phyloP scores from a whole-genome alignment of 1,140 invertebrate species.

The Cryptotermes secundus region DNA sequence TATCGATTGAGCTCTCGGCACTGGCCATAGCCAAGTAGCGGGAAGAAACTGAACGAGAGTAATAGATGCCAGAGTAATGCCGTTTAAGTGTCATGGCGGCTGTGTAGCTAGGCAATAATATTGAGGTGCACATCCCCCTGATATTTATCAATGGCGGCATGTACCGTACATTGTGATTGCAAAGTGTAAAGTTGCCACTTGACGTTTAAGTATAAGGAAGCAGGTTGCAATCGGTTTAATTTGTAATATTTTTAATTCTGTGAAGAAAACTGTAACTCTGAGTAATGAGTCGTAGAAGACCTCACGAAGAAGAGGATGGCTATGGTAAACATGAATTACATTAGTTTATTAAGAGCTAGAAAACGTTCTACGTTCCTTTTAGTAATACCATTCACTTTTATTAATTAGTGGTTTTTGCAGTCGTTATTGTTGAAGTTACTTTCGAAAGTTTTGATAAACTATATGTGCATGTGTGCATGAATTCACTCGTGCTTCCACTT shows the following conservation, averaged over 20 bases:
- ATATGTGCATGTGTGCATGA: not conserved
- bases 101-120: too few relatives aligned
- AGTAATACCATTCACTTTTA: not conserved
- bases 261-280: not conserved
- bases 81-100: too few relatives aligned
- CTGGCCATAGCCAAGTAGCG: too few relatives aligned
- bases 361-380: not conserved
- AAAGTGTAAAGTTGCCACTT: too few relatives aligned
- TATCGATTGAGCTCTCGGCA: too few relatives aligned
- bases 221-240: not conserved
- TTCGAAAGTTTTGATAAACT: not conserved
- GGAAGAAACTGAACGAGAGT: too few relatives aligned
- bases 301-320: slow-evolving; percentile 77
- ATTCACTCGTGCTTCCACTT: not conserved
- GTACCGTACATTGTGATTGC: too few relatives aligned
- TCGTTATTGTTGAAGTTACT: not conserved
- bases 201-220: too few relatives aligned
- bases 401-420: not conserved
- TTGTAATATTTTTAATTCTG: not conserved
- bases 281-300: slow-evolving; percentile 72
- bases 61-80: too few relatives aligned
- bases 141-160: too few relatives aligned
- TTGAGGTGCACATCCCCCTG: too few relatives aligned
- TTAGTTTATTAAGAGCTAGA: not conserved
- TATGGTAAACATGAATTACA: slow-evolving; percentile 58